Evolutionary conservation across 2,113 vertebrate species (phyloP).

Genomic region (Apistogramma diplotaenia): DNA sequence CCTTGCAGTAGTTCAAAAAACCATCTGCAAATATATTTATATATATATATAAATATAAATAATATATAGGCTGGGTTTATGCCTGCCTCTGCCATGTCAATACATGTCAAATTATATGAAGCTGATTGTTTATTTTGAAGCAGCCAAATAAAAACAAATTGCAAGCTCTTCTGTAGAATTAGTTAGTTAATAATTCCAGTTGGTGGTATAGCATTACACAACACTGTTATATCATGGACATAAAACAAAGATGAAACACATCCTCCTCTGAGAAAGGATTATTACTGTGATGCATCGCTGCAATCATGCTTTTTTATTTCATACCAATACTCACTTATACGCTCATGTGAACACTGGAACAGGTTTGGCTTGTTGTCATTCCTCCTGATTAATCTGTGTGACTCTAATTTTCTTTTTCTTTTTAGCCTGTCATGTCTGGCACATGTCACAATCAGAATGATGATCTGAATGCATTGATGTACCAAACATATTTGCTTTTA

Average conservation of each 20-base stretch:
- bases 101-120: neutral
- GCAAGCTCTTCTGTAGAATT: too few species aligned
- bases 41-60: too few species aligned
- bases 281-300: neutral
- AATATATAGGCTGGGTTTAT: too few species aligned
- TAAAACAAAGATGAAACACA: neutral
- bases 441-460: too few species aligned
- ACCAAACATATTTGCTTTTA: too few species aligned
- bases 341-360: neutral
- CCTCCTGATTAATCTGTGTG: neutral
- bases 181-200: too few species aligned
- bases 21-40: rapidly evolving
- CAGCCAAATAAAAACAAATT: too few species aligned
- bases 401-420: too few species aligned
- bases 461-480: too few species aligned
- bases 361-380: neutral
- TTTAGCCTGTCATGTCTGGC: too few species aligned
- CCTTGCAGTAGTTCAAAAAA: neutral
- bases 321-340: neutral
- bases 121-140: neutral
- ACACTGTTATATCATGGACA: neutral
- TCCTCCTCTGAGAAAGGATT: neutral
- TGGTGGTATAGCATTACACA: neutral
- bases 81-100: neutral
- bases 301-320: neutral